Evolutionary conservation across 2,113 vertebrate species (phyloP).

Genomic region (Hemiscyllium ocellatum): DNA sequence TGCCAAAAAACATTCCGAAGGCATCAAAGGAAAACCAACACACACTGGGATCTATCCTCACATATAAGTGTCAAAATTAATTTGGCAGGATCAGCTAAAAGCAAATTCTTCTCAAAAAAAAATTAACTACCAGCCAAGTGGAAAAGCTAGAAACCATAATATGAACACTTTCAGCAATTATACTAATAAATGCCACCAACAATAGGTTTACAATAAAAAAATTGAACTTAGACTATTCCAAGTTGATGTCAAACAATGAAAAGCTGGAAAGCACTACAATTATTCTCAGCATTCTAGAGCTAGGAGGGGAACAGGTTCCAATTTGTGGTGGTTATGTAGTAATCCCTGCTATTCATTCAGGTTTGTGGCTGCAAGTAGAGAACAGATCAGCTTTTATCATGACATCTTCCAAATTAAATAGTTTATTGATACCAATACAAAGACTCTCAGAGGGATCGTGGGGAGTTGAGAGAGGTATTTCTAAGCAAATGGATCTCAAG

Average conservation of each 20-base stretch:
- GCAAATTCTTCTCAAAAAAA: not conserved
- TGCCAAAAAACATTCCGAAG: not conserved
- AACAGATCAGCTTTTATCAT: not conserved
- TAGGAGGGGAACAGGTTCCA: not conserved
- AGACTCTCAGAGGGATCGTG: not conserved
- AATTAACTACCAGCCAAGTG: not conserved
- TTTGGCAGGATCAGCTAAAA: not conserved
- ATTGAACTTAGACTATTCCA: not conserved
- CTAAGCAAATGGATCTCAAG: not conserved
- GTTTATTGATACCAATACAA: not conserved
- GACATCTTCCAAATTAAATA: not conserved
- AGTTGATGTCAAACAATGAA: not conserved
- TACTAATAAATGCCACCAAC: not conserved
- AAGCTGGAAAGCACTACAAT: not conserved
- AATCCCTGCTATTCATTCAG: not conserved
- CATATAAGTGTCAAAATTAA: not conserved
- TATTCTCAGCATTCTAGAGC: not conserved
- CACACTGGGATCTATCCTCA: not conserved
- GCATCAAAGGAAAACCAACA: not conserved
- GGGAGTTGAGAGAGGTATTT: not conserved
- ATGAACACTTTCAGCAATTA: not conserved
- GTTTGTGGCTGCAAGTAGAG: not conserved
- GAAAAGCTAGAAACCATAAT: not conserved
- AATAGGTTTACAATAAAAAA: not conserved
- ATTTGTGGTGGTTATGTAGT: not conserved